A percentile compares a stretch with the other conserved stretches of the same genome.
phyloP scores from a whole-genome alignment of 2,888 invertebrate genomes.

The Corythucha ciliata region DNA sequence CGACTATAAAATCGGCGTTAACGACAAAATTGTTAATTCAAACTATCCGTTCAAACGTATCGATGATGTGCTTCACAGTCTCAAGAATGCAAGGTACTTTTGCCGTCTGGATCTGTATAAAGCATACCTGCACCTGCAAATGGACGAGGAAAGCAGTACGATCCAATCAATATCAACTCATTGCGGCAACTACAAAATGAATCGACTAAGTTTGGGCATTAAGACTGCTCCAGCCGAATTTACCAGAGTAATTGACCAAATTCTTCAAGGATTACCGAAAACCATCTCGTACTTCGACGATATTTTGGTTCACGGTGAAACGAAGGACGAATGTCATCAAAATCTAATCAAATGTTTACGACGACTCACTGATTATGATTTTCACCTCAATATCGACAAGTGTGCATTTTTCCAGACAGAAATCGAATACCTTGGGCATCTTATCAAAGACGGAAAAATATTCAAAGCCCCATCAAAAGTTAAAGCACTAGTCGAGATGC shows the following conservation, averaged over 20 bases:
- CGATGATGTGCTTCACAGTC: conserved; percentile 24
- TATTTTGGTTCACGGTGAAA: background rate
- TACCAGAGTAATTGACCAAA: background rate
- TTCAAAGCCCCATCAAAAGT: conserved; percentile 7
- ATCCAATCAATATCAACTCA: conserved; percentile 7
- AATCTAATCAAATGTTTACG: background rate
- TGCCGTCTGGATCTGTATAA: conserved; percentile 30
- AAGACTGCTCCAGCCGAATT: conserved; percentile 19
- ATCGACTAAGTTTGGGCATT: conserved; percentile 13
- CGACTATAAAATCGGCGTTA: too few relatives aligned
- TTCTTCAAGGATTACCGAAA: background rate
- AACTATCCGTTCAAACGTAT: conserved; percentile 29
- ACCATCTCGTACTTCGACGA: background rate
- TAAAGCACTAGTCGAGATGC: background rate
- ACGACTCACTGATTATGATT: conserved; percentile 6
- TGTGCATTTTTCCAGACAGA: conserved; percentile 11
- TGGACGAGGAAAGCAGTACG: conserved; percentile 22
- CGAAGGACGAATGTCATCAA: conserved; percentile 4
- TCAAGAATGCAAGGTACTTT: conserved; percentile 26
- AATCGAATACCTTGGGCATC: conserved; percentile 11
- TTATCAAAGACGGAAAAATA: conserved; percentile 8
- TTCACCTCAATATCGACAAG: conserved; percentile 13
- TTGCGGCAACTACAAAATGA: conserved; percentile 1
- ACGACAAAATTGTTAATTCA: too few relatives aligned
- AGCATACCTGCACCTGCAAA: conserved; percentile 29